Percentiles rank a stretch among this genome's conserved stretches.
These are phyloP conservation scores for Meloidogyne chitwoodi DNA, from an alignment of 1,140 invertebrate genomes.

Conservation along the genomic window DNA sequence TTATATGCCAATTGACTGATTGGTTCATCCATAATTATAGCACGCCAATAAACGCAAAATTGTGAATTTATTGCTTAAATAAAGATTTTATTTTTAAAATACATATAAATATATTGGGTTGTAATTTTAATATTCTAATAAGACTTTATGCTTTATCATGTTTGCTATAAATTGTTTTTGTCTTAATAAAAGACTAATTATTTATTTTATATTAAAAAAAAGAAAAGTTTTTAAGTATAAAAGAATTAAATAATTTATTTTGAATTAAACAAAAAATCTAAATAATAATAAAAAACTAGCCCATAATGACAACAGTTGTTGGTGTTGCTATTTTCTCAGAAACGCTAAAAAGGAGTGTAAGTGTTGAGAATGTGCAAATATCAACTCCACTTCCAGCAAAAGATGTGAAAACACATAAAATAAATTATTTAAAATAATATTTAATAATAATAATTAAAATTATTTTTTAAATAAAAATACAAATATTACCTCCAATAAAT, in stretches of 20 bases:
- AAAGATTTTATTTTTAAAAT: neutral
- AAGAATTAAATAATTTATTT: too few relatives aligned
- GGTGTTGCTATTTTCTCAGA: slow-evolving; percentile 59
- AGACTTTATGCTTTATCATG: too few relatives aligned
- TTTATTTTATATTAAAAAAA: too few relatives aligned
- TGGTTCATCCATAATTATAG: slow-evolving; percentile 53
- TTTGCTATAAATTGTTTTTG: too few relatives aligned
- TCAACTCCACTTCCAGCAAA: slow-evolving; percentile 55
- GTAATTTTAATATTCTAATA: too few relatives aligned
- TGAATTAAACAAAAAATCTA: too few relatives aligned
- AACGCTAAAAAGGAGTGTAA: slow-evolving; percentile 57
- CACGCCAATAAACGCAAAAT: slow-evolving; percentile 56
- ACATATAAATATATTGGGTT: too few relatives aligned
- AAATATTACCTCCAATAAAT: slow-evolving; percentile 33
- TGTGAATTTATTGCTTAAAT: slow-evolving; percentile 46
- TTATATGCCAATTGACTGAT: slow-evolving; percentile 51
- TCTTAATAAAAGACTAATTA: too few relatives aligned
- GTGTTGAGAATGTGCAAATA: slow-evolving; percentile 50
- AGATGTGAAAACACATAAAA: slow-evolving; percentile 52
- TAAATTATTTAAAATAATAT: neutral
- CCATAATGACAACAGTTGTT: slow-evolving; percentile 58
- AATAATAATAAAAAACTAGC: slow-evolving; percentile 4
- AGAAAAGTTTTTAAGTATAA: too few relatives aligned
- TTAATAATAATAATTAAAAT: neutral
- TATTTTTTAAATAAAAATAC: neutral